Base-by-base conservation (phyloP, 92 coral and sea anemone genomes). In the Zoanthus solanderi region DNA sequence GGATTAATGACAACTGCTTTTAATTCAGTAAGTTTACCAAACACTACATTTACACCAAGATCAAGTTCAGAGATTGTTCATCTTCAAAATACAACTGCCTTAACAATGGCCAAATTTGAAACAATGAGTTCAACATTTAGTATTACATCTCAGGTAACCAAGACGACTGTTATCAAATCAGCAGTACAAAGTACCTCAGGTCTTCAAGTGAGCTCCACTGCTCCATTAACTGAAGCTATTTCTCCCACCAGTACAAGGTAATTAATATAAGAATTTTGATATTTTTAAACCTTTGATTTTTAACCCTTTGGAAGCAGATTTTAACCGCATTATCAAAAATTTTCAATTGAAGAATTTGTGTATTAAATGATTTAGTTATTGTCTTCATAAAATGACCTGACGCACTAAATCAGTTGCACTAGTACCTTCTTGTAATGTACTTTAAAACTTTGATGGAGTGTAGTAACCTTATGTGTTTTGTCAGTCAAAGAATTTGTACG, bases 31-130 rank as follows among this genome's bases (percentile, higher is more conserved):
- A 18, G 46, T 12, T 12, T 60, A 63, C 45, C 8, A 42, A 31
- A 11, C n/a, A 12, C 45, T 71, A 66, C 75, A 9, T 10, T 66
- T 12, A 28, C 14, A 66, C 37, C 75, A 23, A 65, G 30, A 16
- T 18, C 54, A 17, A 79, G 84, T 37, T 79, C 75, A 29, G 15
- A 75, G 13, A 57, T 48, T 46, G 14, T 31, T 45, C 13, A 42
- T 10, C 85, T 37, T 31, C 75, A 47, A 47, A 81, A 46, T 81
- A 65, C 47, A 66, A 81, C 85, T 81, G 85, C 47, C 23, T 58
- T 9, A 9, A 12, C 66, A 13, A 31, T 7, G 53, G 23, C 63
- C 28, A 5, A 11, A 5, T 61, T 5, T 65, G 13, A 61, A 30
- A 66, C 75, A 12, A 29, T 16, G 23, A 68, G 75, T 23, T 28